Conservation (phyloP, 2,888 invertebrate species). For the Himalopsyche kuldschensis region DNA sequence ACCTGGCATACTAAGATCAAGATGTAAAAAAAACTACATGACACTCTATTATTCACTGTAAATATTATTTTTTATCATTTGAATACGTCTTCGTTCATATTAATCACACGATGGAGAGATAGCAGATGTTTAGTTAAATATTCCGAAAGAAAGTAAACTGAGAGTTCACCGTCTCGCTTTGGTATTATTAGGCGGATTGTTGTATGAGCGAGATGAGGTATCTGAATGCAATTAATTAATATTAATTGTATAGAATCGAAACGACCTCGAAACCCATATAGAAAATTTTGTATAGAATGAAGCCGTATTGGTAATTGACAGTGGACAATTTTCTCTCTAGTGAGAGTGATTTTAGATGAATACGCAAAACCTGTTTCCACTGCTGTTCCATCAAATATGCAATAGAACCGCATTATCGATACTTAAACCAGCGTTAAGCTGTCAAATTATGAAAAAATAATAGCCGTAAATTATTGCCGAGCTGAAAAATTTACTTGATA, state of each 20-base stretch:
- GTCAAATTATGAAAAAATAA: neutral
- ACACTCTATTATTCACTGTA: too few relatives aligned
- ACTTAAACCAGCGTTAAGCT: neutral
- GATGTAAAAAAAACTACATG: too few relatives aligned
- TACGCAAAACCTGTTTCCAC: slow-evolving; percentile 3
- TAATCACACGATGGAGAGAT: neutral
- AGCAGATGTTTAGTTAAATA: neutral
- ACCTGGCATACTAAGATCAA: too few relatives aligned
- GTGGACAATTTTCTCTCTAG: slow-evolving; percentile 19
- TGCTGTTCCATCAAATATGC: neutral
- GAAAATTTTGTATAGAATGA: slow-evolving; percentile 9
- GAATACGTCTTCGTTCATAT: too few relatives aligned
- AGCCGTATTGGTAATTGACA: slow-evolving; percentile 4
- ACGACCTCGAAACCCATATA: slow-evolving; percentile 20
- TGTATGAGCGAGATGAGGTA: neutral
- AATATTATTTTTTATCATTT: too few relatives aligned
- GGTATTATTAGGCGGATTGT: neutral
- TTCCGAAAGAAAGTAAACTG: neutral
- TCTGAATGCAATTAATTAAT: neutral
- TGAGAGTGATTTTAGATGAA: slow-evolving; percentile 26
- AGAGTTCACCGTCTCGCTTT: neutral
- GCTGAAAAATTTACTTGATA: too few relatives aligned
- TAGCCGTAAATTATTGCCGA: neutral
- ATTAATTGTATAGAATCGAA: neutral
- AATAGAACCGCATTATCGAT: neutral